These are phyloP conservation scores for Diadophis punctatus DNA, from an alignment of 2,113 vertebrate species.

Conservation along the genomic window DNA sequence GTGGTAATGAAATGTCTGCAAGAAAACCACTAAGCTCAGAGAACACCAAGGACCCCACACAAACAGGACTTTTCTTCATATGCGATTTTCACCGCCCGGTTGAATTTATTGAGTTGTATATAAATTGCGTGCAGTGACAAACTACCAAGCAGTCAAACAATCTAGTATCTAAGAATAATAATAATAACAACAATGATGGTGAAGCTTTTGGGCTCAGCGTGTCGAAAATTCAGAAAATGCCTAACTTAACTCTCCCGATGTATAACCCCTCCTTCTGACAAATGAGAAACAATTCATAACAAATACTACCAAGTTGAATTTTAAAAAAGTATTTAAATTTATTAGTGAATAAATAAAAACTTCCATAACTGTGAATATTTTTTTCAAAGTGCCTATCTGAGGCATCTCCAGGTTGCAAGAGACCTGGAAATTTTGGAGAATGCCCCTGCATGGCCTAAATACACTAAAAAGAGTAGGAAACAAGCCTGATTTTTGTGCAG, in stretches of 20 bases:
- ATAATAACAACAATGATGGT: too few relatives aligned
- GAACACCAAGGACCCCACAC: too few relatives aligned
- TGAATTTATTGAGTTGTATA: background rate
- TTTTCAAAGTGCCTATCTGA: background rate
- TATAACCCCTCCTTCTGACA: background rate
- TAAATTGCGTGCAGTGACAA: background rate
- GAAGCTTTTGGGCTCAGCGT: background rate
- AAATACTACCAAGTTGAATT: too few relatives aligned
- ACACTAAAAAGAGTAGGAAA: background rate
- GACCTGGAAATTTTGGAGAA: background rate
- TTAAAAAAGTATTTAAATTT: background rate
- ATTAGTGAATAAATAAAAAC: background rate
- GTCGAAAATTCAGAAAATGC: background rate
- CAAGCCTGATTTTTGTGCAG: background rate
- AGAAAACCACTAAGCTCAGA: too few relatives aligned
- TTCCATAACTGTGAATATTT: background rate
- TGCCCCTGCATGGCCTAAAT: too few relatives aligned
- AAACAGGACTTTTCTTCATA: background rate
- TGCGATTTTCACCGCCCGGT: background rate
- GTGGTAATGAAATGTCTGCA: too few relatives aligned
- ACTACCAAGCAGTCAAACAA: background rate
- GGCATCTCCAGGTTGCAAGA: background rate
- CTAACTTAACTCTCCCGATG: background rate
- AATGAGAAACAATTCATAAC: too few relatives aligned
- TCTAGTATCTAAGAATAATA: background rate